Evolutionary conservation across 2,888 invertebrate species (phyloP), one percentile per base, ranked within the genome.

Genomic region (Julus scandinavius): DNA sequence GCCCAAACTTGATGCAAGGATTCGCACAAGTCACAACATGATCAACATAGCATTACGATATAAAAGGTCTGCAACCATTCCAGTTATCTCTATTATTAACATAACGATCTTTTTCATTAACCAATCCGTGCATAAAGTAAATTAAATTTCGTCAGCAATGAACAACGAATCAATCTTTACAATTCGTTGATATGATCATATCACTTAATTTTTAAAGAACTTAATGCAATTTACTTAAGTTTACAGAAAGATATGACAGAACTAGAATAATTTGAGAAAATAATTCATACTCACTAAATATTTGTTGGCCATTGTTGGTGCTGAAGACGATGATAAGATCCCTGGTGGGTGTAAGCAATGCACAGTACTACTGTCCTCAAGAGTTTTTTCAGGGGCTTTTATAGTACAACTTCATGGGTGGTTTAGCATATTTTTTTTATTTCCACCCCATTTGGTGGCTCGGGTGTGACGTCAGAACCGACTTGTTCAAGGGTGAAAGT

Each of bases 401-500:
- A 72, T 72, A 72, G 72, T 2, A 29, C 72, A 72, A 72, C 72
- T 72, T 29, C 29, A 72, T 72, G 72, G 72, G 6, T 72, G 29
- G 29, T 29, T 72, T 72, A 7, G 72, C 72, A 11, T 72, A 29
- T 72, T 72, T 72, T 72, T 72, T 72, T 29, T 29, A 72, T 29
- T 11, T 72, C n/a, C 63, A 63, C 29, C 29, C 72, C n/a, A 72
- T 72, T 72, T 72, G 72, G 5, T 72, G 29, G 72, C 72, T 72
- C 29, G 72, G 2, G 29, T 29, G 0, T 72, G 72, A 72, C 72
- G 72, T 72, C 72, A 72, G 72, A 72, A 29, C 29, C 72, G 29
- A n/a, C 63, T 1, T 72, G 72, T 72, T 72, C 72, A 72, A 72
- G 72, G 72, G 72, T 72, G 72, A 72, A 72, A 72, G 72, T 72